Conservation (phyloP, 1,140 invertebrate genomes). For the Ladona fulva region DNA sequence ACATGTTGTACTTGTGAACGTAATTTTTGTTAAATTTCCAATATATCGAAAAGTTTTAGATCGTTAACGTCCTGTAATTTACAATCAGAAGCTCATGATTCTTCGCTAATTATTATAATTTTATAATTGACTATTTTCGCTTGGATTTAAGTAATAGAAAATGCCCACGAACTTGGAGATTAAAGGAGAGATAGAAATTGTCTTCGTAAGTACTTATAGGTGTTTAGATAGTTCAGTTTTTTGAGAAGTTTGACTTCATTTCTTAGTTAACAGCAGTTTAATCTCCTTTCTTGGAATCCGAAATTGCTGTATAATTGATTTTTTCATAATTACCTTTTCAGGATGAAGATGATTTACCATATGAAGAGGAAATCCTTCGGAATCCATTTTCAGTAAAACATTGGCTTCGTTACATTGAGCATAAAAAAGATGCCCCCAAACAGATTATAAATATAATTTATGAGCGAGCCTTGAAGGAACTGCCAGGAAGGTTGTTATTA, state of each 20-base stretch:
- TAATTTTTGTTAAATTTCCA: no score
- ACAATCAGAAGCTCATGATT: no score
- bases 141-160: not conserved
- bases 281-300: not conserved
- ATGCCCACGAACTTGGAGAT: not conserved
- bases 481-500: constrained; percentile 68
- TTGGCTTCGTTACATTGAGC: constrained; percentile 95
- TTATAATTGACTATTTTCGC: no score
- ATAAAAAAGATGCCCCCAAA: constrained; percentile 78
- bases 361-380: constrained; percentile 95
- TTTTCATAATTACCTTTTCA: constrained; percentile 34
- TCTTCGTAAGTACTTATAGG: constrained; percentile 11
- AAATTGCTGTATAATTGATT: not conserved
- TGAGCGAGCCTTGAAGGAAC: constrained; percentile 89
- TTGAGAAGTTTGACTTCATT: no score
- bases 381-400: constrained; percentile 97
- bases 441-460: constrained; percentile 84
- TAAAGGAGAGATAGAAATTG: constrained; percentile 13
- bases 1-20: no score
- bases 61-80: no score
- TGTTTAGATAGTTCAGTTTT: no score
- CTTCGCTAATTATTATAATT: no score
- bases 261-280: not conserved
- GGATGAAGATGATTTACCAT: constrained; percentile 91
- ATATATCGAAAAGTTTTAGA: no score